A percentile compares a stretch with the other conserved stretches of the same genome.
Evolutionary conservation across 2,888 invertebrate genomes (phyloP).

Genomic region (Agonum fuliginosum): DNA sequence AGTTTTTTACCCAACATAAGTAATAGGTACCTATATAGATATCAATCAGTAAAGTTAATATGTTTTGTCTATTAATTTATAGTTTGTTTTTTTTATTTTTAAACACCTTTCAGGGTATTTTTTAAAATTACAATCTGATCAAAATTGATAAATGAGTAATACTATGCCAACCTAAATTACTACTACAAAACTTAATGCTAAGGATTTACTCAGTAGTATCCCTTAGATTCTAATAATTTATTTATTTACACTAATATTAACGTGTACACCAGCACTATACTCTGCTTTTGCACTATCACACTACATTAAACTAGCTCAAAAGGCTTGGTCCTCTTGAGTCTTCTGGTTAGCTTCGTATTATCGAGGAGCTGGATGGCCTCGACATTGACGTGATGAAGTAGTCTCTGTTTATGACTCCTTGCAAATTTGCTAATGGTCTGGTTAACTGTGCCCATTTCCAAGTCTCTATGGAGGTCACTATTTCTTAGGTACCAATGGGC

Average conservation of each 20-base stretch:
- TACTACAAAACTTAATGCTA: background rate
- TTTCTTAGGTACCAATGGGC: constrained; percentile 59
- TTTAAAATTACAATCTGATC: constrained; percentile 45
- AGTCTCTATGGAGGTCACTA: constrained; percentile 55
- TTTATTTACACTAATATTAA: constrained; percentile 12
- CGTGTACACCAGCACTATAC: background rate
- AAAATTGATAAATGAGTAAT: constrained; percentile 17
- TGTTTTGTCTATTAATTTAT: too few species aligned
- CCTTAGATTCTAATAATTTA: background rate
- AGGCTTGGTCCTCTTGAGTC: constrained; percentile 60
- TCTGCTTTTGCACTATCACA: constrained; percentile 17
- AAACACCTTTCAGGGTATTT: too few species aligned
- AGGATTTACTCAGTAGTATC: constrained; percentile 9
- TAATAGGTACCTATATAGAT: too few species aligned
- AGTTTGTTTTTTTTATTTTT: too few species aligned
- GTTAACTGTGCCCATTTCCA: constrained; percentile 22
- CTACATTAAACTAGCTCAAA: constrained; percentile 30
- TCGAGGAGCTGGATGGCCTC: constrained; percentile 52
- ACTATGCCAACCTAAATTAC: background rate
- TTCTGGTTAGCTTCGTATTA: constrained; percentile 52
- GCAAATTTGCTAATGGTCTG: constrained; percentile 36
- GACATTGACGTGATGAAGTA: constrained; percentile 27
- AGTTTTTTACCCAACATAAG: too few species aligned
- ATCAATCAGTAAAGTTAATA: too few species aligned
- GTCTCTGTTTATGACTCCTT: constrained; percentile 34